Evolutionary conservation across 1,140 invertebrate genomes (phyloP).

Genomic region (Brachionus koreanus): DNA sequence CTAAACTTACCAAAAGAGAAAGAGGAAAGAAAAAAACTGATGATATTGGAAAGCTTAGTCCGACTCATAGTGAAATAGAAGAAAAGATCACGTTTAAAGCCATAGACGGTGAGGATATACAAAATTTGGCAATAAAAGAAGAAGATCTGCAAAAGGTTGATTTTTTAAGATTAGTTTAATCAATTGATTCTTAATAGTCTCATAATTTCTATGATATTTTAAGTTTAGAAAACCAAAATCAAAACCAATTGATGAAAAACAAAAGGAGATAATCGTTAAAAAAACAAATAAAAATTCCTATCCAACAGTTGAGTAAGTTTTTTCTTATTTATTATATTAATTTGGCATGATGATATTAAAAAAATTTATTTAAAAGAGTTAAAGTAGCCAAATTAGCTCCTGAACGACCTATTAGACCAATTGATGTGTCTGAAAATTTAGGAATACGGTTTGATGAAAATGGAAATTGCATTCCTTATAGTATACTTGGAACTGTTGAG

Average conservation of each 20-base stretch:
- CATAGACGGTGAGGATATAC: conserved; percentile 42
- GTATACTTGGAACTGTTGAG: conserved; percentile 55
- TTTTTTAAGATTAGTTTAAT: not conserved
- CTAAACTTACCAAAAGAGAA: conserved; percentile 20
- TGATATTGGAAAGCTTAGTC: conserved; percentile 26
- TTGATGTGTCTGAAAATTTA: not conserved
- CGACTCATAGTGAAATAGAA: conserved; percentile 22
- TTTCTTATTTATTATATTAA: too few species aligned
- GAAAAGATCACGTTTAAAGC: conserved; percentile 42
- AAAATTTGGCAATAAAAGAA: conserved; percentile 26
- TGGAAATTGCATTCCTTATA: conserved; percentile 53
- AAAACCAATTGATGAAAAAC: not conserved
- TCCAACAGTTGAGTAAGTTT: not conserved
- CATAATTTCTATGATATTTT: not conserved
- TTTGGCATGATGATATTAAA: too few species aligned
- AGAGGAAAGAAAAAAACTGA: conserved; percentile 38
- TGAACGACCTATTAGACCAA: not conserved
- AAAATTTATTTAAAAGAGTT: conserved; percentile 4
- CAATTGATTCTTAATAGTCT: not conserved
- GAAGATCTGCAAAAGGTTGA: conserved; percentile 22
- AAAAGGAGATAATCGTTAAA: not conserved
- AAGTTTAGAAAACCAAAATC: not conserved
- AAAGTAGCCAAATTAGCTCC: conserved; percentile 43
- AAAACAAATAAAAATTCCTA: not conserved
- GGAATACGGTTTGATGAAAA: conserved; percentile 52